These are phyloP conservation scores for Frankliniella intonsa DNA, from an alignment of 2,888 invertebrate species.

Conservation along the genomic window DNA sequence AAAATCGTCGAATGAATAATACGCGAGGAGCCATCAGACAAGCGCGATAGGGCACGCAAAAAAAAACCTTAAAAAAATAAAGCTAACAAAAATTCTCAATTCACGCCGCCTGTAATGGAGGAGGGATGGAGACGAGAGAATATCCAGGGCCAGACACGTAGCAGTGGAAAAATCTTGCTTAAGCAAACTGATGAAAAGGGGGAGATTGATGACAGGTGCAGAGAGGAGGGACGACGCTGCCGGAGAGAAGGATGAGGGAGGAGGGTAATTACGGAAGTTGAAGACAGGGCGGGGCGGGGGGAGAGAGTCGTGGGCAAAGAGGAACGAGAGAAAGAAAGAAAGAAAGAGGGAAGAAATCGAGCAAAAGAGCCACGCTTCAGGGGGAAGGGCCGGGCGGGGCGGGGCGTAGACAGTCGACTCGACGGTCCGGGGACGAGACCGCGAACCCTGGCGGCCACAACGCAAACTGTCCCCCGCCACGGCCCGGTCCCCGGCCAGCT, in stretches of 20 bases:
- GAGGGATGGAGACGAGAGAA: no score
- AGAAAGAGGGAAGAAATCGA: neutral
- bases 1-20: neutral
- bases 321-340: no score
- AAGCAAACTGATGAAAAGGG: neutral
- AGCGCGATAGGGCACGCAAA: no score
- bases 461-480: no score
- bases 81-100: no score
- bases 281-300: neutral
- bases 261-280: slow-evolving; percentile 20
- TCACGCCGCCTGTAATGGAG: no score
- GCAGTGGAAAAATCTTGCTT: neutral
- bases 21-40: neutral
- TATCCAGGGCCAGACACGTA: neutral
- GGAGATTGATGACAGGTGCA: neutral
- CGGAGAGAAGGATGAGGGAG: neutral
- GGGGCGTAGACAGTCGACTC: neutral
- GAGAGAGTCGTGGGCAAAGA: neutral
- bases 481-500: no score
- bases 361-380: neutral
- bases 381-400: neutral
- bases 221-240: neutral
- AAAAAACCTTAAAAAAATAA: neutral
- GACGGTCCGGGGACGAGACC: neutral
- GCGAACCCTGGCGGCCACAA: no score